Evolutionary conservation across 2,113 vertebrate genomes (phyloP).

Genomic region (Pipra filicauda): DNA sequence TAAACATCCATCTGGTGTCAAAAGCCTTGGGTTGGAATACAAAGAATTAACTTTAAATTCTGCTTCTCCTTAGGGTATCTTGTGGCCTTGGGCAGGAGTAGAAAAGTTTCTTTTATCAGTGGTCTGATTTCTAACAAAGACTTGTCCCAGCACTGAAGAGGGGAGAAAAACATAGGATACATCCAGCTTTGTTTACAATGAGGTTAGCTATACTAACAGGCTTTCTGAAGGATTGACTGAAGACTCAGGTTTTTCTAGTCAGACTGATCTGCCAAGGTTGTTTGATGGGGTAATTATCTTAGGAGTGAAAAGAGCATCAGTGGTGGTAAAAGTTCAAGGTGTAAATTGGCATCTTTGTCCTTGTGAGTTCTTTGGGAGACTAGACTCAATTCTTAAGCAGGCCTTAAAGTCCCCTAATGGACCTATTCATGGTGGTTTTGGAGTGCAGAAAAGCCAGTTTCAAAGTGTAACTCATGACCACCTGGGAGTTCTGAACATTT

Average conservation of each 20-base stretch:
- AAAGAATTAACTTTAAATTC: background rate
- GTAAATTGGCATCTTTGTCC: background rate
- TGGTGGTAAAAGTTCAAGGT: background rate
- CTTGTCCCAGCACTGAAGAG: background rate
- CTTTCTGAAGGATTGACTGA: background rate
- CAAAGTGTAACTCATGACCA: background rate
- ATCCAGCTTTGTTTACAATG: background rate
- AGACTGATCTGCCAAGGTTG: background rate
- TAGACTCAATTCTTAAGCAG: background rate
- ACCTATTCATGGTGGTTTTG: background rate
- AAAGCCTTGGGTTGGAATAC: background rate
- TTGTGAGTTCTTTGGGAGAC: background rate
- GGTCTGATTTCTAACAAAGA: background rate
- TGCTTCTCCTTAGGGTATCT: background rate
- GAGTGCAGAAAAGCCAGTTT: background rate
- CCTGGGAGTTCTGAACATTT: background rate
- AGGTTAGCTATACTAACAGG: background rate
- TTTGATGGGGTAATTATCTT: background rate
- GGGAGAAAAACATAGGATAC: accelerated
- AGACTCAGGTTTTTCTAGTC: background rate
- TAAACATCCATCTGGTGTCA: background rate
- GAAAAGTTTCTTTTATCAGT: background rate
- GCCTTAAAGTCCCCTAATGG: background rate
- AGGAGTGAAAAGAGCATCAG: background rate
- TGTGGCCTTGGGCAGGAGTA: background rate